phyloP scores from a whole-genome alignment of 1,140 invertebrate genomes.

The Micrasema minimum region DNA sequence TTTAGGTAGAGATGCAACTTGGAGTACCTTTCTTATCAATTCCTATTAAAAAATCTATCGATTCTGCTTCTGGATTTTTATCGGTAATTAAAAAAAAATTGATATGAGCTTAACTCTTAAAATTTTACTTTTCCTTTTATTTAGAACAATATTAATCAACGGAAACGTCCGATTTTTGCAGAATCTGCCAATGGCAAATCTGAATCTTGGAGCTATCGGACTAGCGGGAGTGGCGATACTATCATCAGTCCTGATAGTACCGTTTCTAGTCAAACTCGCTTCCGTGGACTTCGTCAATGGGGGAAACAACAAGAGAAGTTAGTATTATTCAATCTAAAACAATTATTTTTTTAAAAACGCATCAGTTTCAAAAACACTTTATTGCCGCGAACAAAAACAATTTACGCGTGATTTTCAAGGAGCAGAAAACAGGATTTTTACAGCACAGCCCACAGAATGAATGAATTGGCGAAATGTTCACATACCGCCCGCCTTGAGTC shows the following conservation, averaged over 20 bases:
- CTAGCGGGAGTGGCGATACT: slow-evolving; percentile 58
- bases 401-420: too few species aligned
- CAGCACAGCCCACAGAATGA: background rate
- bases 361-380: too few species aligned
- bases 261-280: slow-evolving; percentile 52
- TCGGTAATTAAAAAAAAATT: slow-evolving; percentile 7
- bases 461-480: background rate
- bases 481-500: background rate
- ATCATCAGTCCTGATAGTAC: slow-evolving; percentile 56
- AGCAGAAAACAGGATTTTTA: background rate
- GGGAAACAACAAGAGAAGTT: background rate
- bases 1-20: slow-evolving; percentile 63
- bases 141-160: too few species aligned
- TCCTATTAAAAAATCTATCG: slow-evolving; percentile 59
- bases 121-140: too few species aligned
- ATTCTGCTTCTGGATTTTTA: slow-evolving; percentile 52
- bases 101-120: too few species aligned
- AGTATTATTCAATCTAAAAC: background rate
- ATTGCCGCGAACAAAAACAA: too few species aligned
- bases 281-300: background rate
- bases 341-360: too few species aligned
- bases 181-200: slow-evolving; percentile 61
- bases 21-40: slow-evolving; percentile 63
- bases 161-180: slow-evolving; percentile 43
- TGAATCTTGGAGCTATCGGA: slow-evolving; percentile 59